A percentile compares a stretch with the other conserved stretches of the same genome.
Evolutionary conservation across 1,140 invertebrate genomes (phyloP).

Genomic region (Paramacrobiotus metropolitanus): DNA sequence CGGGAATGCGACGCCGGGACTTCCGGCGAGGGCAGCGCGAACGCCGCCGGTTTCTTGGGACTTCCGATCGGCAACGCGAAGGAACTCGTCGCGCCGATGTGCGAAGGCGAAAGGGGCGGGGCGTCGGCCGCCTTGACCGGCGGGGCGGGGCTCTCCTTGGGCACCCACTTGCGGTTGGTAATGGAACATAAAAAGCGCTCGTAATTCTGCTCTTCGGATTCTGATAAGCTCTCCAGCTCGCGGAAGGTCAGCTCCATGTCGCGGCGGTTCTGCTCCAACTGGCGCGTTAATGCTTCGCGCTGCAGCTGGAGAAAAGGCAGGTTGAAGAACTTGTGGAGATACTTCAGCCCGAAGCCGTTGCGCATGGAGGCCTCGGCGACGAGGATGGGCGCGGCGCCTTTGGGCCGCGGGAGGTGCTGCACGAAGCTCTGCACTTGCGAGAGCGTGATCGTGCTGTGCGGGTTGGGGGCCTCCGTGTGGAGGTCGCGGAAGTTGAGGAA

Average conservation of each 20-base stretch:
- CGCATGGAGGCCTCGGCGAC: constrained; percentile 85
- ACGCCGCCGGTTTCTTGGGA: background rate
- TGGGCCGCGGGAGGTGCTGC: constrained; percentile 29
- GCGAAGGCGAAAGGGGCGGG: background rate
- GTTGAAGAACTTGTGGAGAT: constrained; percentile 87
- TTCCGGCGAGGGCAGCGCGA: constrained; percentile 15
- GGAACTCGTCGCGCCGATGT: constrained; percentile 6
- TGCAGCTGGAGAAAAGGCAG: constrained; percentile 73
- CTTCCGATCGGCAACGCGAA: constrained; percentile 9
- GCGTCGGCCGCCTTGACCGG: background rate
- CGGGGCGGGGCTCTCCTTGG: background rate
- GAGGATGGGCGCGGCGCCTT: constrained; percentile 38
- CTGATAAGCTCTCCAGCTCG: constrained; percentile 55
- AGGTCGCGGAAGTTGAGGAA: constrained; percentile 86
- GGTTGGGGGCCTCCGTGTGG: constrained; percentile 76
- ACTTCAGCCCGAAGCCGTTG: constrained; percentile 79
- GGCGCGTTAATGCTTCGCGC: constrained; percentile 55
- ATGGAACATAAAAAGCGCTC: constrained; percentile 32
- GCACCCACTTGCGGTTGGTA: background rate
- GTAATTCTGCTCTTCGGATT: constrained; percentile 74
- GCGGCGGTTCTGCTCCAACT: constrained; percentile 59
- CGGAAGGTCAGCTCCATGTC: constrained; percentile 56
- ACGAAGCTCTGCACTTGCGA: constrained; percentile 44
- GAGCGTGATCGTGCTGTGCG: constrained; percentile 36
- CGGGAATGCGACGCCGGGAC: background rate